phyloP scores from a whole-genome alignment of 2,797 vertebrate species.

The Vipera ursinii region DNA sequence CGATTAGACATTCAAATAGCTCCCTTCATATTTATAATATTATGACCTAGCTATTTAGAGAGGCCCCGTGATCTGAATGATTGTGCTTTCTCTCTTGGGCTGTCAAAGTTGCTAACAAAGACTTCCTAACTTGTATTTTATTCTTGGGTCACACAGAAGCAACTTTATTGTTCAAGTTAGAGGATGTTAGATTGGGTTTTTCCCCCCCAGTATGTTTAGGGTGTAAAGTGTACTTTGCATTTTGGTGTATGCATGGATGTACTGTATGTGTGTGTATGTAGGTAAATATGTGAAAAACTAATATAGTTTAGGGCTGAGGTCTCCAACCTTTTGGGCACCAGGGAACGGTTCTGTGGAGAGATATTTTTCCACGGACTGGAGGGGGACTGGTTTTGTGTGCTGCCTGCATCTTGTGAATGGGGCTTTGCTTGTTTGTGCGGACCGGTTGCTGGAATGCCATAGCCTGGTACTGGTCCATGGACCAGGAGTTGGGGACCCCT shows the following conservation, averaged over 20 bases:
- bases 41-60: neutral
- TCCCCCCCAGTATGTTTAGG: neutral
- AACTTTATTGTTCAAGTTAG: neutral
- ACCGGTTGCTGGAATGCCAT: no score
- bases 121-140: neutral
- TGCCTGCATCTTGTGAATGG: no score
- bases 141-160: neutral
- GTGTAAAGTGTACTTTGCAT: neutral
- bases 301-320: neutral
- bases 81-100: neutral
- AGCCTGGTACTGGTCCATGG: no score
- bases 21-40: neutral
- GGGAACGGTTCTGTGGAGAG: no score
- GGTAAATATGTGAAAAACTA: neutral
- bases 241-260: no score
- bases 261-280: neutral
- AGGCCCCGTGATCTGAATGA: neutral
- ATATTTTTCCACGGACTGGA: no score
- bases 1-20: neutral
- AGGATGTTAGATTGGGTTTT: neutral
- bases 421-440: no score
- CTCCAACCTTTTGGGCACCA: no score
- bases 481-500: no score
- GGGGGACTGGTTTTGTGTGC: no score
- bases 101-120: neutral